phyloP scores from a whole-genome alignment of 2,797 vertebrate species.

The Enteromius treurensis region DNA sequence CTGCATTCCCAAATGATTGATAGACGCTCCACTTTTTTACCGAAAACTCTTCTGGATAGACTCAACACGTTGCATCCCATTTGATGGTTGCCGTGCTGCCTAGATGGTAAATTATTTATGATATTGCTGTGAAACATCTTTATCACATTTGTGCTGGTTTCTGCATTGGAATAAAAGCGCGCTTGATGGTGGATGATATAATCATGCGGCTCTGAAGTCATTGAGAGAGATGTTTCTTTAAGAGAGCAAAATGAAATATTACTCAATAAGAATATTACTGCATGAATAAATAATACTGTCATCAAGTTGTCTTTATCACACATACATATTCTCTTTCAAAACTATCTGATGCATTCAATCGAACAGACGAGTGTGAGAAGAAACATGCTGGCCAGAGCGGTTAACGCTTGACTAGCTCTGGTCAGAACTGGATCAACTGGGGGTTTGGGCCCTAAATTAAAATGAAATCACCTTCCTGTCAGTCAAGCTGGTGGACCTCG shows the following conservation, averaged over 20 bases:
- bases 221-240: neutral
- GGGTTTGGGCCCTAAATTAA: slow-evolving; percentile 30
- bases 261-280: slow-evolving; percentile 2
- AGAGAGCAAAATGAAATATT: slow-evolving; percentile 29
- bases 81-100: slow-evolving; percentile 57
- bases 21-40: slow-evolving; percentile 49
- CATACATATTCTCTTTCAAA: slow-evolving; percentile 7
- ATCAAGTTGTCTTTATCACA: slow-evolving; percentile 10
- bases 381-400: neutral
- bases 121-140: slow-evolving; percentile 59
- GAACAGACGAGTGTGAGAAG: neutral
- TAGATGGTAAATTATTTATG: slow-evolving; percentile 53
- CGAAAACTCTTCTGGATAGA: slow-evolving; percentile 57
- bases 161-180: slow-evolving; percentile 46
- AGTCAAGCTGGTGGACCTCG: slow-evolving; percentile 18
- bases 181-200: slow-evolving; percentile 21
- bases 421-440: slow-evolving; percentile 36
- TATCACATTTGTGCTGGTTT: slow-evolving; percentile 47
- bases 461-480: slow-evolving; percentile 37
- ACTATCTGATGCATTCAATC: slow-evolving; percentile 8
- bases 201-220: slow-evolving; percentile 3
- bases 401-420: slow-evolving; percentile 26
- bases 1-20: slow-evolving; percentile 70
- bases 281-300: slow-evolving; percentile 33
- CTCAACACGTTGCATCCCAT: slow-evolving; percentile 49